Base-by-base conservation (phyloP, 2,797 vertebrate species). In the Brachyalestes nurse region DNA sequence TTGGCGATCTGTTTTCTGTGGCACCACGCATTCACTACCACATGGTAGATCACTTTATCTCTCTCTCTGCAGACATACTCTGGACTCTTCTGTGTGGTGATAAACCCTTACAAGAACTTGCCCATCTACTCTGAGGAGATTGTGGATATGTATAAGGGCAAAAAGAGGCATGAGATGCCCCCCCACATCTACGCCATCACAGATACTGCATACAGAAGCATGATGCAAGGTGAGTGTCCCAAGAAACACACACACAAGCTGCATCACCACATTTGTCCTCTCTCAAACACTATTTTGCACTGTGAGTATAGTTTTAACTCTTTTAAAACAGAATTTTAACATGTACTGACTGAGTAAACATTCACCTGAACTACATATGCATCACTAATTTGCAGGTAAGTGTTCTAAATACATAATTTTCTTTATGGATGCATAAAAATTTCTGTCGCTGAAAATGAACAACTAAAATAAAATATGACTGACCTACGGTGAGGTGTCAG, bases 51-150 rank as follows among this genome's bases (percentile, higher is more conserved):
- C n/a, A 69, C n/a, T 23, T 69, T 47, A 40, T 25, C 51, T 49
- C 17, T 75, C 51, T 75, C 38, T 72, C 21, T 57, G 16, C 91
- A 99, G 97, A 99, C 98, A 0, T 99, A 99, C 88, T 99, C 97
- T 0, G 98, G 98, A 79, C 94, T 99, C 85, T 99, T 99, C 93
- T 99, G 98, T 21, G 98, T 99, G 84, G 98, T 99, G 86, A 99
- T 99, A 88, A 99, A 99, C 88, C 98, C 98, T 72, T 99, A 99
- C 86, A 99, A 98, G 94, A 98, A 98, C 92, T 93, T 99, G 89
- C 97, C 98, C 81, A 99, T 99, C 92, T 99, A 99, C 91, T 99
- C 97, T 0, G 98, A 99, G 92, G 97, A 99, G 93, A 99, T 99
- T 0, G 96, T 99, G 81, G 98, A 99, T 0, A 99, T 99, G 97